phyloP scores from a whole-genome alignment of 2,888 invertebrate species.

The Halocaridina rubra region DNA sequence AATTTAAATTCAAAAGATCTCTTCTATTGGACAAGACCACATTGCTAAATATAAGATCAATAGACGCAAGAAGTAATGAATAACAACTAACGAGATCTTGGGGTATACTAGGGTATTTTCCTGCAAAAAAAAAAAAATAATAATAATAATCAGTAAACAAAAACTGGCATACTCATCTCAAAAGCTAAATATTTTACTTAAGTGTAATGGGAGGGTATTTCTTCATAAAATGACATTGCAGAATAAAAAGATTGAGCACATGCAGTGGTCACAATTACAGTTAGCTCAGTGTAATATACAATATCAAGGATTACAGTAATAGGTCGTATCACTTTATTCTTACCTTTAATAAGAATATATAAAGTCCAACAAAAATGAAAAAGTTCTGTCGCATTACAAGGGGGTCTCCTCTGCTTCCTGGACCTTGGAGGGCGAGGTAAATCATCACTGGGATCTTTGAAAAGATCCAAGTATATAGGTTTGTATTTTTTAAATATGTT shows the following conservation, averaged over 20 bases:
- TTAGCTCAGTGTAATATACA: too few relatives aligned
- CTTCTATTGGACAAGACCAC: conserved; percentile 82
- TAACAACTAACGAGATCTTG: conserved; percentile 95
- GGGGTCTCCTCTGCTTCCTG: conserved; percentile 73
- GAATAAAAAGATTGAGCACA: too few relatives aligned
- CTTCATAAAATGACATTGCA: too few relatives aligned
- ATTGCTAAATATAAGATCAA: conserved; percentile 91
- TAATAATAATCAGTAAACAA: too few relatives aligned
- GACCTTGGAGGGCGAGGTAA: conserved; percentile 66
- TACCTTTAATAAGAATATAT: conserved; percentile 68
- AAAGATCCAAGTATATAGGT: conserved; percentile 88
- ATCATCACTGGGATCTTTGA: conserved; percentile 77
- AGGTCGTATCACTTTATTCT: neutral
- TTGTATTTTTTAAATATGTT: conserved; percentile 89
- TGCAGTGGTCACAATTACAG: too few relatives aligned
- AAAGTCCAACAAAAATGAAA: conserved; percentile 96
- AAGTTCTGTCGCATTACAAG: conserved; percentile 84
- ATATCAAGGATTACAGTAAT: too few relatives aligned
- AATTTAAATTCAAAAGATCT: conserved; percentile 87
- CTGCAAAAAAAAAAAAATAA: too few relatives aligned
- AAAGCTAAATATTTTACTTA: too few relatives aligned
- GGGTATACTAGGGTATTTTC: conserved; percentile 85
- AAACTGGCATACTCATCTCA: too few relatives aligned
- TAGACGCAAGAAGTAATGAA: conserved; percentile 88
- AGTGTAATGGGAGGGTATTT: too few relatives aligned